Base-by-base conservation (phyloP, 1,140 invertebrate species). In the Trissolcus basalis region DNA sequence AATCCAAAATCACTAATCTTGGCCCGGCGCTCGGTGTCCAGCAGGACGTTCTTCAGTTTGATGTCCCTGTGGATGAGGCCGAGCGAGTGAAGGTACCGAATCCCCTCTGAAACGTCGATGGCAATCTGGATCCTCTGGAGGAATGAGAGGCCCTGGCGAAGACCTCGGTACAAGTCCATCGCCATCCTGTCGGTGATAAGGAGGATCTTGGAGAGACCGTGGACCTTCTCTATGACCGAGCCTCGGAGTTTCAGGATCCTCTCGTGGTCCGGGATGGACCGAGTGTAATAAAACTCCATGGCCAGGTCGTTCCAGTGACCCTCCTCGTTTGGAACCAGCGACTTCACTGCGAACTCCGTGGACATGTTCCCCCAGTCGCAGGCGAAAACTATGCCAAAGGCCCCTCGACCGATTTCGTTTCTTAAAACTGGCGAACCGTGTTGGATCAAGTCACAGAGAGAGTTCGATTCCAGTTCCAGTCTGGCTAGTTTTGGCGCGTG, bases 281-380 rank as follows among this genome's bases (percentile, higher is more conserved):
- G 91, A 10, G 94, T 94, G 75, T 95, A 95, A 84, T 95, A 96
- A 89, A 96, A 96, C 87, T 97, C 96, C 92, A 97, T 94, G 0
- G 96, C 95, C 0, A 97, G 86, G 84, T 97, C 95, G 85, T 95
- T 94, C 94, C 95, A 97, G 82, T 97, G 96, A 73, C 94, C 92
- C 68, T 96, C 95, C 87, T 97, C 96, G 4, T 94, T 93, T 0
- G 95, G 95, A 19, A 96, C 91, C 35, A 97, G 94, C 12, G 94
- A 96, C 89, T 97, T 97, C n/a, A 97, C 92, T 11, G 96, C 96
- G 83, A 92, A 95, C 0, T 93, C 93, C 45, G 90, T 88, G 4
- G 81, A 80, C 54, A 90, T 90, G 0, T 91, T 93, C 0, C 90
- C 94, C 96, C 96, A 97, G 9, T 89, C 84, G 80, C 95, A 95